Evolutionary conservation across 2,113 vertebrate genomes (phyloP).

Genomic region (Ammodytes marinus): DNA sequence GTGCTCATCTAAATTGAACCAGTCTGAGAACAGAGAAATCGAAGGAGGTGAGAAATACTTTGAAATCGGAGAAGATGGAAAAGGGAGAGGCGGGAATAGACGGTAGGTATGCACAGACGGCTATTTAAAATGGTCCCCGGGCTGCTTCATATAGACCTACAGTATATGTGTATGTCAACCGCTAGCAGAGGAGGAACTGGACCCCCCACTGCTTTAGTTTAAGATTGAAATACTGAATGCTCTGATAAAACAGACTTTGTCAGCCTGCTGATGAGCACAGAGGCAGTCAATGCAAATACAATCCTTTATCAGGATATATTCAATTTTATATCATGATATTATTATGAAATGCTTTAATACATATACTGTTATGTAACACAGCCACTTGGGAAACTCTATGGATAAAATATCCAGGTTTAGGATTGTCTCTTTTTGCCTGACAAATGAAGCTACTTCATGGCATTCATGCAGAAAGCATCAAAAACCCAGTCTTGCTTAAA

Average conservation of each 20-base stretch:
- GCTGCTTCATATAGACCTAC: conserved; percentile 31
- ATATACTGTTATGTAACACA: no score
- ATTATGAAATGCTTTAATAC: no score
- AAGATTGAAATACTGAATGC: neutral
- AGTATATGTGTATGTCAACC: neutral
- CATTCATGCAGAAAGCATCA: no score
- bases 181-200: neutral
- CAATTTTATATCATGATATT: no score
- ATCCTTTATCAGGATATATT: no score
- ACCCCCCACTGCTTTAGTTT: neutral
- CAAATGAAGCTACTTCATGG: no score
- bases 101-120: neutral
- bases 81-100: conserved; percentile 23
- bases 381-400: no score
- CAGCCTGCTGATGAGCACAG: neutral
- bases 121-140: conserved; percentile 10
- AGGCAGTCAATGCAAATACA: neutral
- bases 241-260: neutral
- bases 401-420: no score
- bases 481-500: no score
- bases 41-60: neutral
- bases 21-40: neutral
- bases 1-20: conserved; percentile 1
- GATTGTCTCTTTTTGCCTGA: no score
- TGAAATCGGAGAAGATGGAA: conserved; percentile 1